Conservation (phyloP, 2,113 vertebrate species). For the Origma solitaria region DNA sequence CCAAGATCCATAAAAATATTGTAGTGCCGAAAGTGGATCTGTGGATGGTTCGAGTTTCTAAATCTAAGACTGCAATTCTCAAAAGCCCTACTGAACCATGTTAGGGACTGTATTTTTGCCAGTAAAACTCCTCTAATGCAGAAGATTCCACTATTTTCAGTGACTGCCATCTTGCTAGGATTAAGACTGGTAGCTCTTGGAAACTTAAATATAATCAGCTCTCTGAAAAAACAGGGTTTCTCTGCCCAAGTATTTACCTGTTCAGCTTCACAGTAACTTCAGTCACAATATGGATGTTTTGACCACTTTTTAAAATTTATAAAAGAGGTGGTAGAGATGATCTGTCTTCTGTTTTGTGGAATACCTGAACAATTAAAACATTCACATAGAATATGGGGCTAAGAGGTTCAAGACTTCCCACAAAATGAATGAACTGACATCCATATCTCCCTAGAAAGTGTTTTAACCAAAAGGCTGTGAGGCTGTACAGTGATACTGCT, state of each 20-base stretch:
- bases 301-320: background rate
- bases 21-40: background rate
- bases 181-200: background rate
- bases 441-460: background rate
- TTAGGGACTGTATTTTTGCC: background rate
- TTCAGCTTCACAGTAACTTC: background rate
- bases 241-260: background rate
- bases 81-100: background rate
- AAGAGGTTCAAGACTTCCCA: background rate
- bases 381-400: background rate
- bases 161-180: background rate
- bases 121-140: background rate
- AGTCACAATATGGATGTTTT: background rate
- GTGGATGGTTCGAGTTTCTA: background rate
- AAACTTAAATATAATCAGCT: background rate
- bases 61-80: background rate
- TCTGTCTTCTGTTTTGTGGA: background rate
- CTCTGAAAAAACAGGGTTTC: background rate
- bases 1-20: background rate
- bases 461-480: background rate
- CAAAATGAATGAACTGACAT: background rate
- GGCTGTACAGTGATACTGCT: rapidly evolving
- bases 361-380: background rate
- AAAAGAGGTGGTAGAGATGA: background rate
- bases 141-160: background rate